phyloP scores from a whole-genome alignment of 2,113 vertebrate species.

The Pongo abelii region DNA sequence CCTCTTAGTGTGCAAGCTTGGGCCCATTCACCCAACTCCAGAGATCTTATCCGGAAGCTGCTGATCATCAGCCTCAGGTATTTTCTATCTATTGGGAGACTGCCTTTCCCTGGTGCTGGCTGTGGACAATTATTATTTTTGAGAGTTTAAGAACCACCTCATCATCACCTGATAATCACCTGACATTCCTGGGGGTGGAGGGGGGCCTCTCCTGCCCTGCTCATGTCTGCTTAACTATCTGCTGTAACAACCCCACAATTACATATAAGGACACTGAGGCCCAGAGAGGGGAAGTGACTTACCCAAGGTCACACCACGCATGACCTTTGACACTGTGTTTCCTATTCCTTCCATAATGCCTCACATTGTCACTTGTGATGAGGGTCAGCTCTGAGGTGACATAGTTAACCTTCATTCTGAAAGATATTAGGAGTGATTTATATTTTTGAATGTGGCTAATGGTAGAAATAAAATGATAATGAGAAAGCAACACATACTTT shows the following conservation, averaged over 20 bases:
- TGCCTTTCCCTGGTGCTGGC: too few species aligned
- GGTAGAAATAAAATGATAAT: conserved; percentile 68
- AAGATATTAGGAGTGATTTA: conserved; percentile 45
- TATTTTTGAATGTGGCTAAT: conserved; percentile 63
- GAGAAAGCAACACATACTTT: conserved; percentile 47
- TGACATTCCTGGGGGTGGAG: too few species aligned
- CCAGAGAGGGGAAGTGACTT: neutral
- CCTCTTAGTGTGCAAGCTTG: too few species aligned
- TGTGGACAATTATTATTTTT: too few species aligned
- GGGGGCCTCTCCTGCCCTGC: too few species aligned
- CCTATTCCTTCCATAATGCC: neutral
- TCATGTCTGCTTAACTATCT: too few species aligned
- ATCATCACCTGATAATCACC: too few species aligned
- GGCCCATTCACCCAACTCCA: too few species aligned
- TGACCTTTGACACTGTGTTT: neutral
- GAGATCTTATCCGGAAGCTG: too few species aligned
- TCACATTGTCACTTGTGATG: accelerated
- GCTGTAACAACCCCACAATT: neutral
- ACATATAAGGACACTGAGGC: neutral
- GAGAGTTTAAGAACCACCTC: too few species aligned
- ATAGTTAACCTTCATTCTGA: conserved; percentile 13
- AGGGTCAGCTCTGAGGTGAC: neutral
- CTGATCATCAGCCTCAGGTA: too few species aligned
- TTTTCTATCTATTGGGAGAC: too few species aligned
- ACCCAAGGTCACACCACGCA: neutral